These are phyloP conservation scores for Eutolmus rufibarbis DNA, from an alignment of 2,888 invertebrate species.

Conservation along the genomic window DNA sequence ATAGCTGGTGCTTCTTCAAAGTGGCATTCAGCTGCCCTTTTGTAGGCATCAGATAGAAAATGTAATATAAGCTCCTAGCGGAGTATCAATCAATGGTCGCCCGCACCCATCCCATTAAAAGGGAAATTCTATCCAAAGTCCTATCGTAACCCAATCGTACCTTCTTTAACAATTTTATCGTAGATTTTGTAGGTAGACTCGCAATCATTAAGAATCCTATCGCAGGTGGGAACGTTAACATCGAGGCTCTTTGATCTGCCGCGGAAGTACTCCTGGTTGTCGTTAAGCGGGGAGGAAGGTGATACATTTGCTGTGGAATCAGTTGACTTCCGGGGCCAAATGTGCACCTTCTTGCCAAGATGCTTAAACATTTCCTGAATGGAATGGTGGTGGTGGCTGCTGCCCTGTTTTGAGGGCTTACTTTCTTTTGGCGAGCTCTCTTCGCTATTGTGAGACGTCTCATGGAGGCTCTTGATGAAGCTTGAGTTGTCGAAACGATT, in stretches of 20 bases:
- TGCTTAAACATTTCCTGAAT: constrained; percentile 80
- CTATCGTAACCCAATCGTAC: constrained; percentile 59
- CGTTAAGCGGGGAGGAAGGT: constrained; percentile 64
- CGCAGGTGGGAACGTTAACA: constrained; percentile 64
- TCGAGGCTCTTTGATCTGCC: constrained; percentile 82
- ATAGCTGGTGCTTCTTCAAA: neutral
- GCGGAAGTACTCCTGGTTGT: constrained; percentile 72
- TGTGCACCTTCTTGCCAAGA: constrained; percentile 77
- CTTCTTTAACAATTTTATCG: constrained; percentile 79
- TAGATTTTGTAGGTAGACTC: constrained; percentile 83
- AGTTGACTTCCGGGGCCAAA: constrained; percentile 72
- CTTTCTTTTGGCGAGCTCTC: constrained; percentile 49
- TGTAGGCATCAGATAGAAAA: neutral
- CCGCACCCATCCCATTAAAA: neutral
- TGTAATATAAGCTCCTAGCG: neutral
- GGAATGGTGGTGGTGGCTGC: constrained; percentile 67
- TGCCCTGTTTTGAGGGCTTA: constrained; percentile 48
- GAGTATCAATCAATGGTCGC: neutral
- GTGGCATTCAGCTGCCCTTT: neutral
- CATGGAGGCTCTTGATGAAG: constrained; percentile 57
- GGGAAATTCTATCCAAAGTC: neutral
- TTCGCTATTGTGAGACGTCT: constrained; percentile 51
- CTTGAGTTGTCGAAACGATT: constrained; percentile 60
- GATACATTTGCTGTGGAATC: constrained; percentile 53
- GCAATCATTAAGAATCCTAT: constrained; percentile 74